Conservation (phyloP, 2,888 invertebrate genomes). For the Neocrepidodera transversa region DNA sequence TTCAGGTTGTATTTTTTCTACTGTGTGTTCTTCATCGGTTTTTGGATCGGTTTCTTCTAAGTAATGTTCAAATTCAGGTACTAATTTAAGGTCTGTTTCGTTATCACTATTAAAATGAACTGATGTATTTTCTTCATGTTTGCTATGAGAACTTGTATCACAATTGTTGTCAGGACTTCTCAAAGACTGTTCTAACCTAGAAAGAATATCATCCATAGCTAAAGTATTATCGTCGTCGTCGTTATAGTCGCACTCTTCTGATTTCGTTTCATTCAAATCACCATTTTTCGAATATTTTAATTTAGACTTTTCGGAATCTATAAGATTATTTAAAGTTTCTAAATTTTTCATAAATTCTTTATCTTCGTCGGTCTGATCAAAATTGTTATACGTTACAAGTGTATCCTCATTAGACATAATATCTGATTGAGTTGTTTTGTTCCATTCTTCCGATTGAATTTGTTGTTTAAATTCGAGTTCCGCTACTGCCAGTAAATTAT, state of each 20-base stretch:
- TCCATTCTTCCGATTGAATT: constrained; percentile 57
- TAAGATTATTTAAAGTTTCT: constrained; percentile 52
- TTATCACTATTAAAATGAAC: constrained; percentile 35
- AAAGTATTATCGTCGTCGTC: constrained; percentile 60
- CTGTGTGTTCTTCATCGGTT: constrained; percentile 37
- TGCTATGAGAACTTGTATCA: constrained; percentile 35
- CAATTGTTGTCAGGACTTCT: constrained; percentile 55
- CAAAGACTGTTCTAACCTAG: constrained; percentile 69
- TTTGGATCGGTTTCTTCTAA: constrained; percentile 48
- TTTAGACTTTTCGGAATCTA: constrained; percentile 47
- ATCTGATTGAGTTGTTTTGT: constrained; percentile 34
- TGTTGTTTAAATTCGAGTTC: constrained; percentile 71
- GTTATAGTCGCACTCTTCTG: constrained; percentile 58
- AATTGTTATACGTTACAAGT: constrained; percentile 31
- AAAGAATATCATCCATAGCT: constrained; percentile 67
- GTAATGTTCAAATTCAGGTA: constrained; percentile 41
- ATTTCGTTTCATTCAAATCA: constrained; percentile 43
- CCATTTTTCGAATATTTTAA: constrained; percentile 33
- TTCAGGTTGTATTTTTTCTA: constrained; percentile 20
- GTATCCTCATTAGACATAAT: constrained; percentile 26
- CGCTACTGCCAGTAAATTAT: constrained; percentile 70
- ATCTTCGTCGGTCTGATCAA: constrained; percentile 39
- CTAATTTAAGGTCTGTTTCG: constrained; percentile 40
- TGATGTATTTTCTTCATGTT: constrained; percentile 25
- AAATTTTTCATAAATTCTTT: constrained; percentile 50